phyloP scores from a whole-genome alignment of 2,888 invertebrate genomes.

The Phengaris arion region DNA sequence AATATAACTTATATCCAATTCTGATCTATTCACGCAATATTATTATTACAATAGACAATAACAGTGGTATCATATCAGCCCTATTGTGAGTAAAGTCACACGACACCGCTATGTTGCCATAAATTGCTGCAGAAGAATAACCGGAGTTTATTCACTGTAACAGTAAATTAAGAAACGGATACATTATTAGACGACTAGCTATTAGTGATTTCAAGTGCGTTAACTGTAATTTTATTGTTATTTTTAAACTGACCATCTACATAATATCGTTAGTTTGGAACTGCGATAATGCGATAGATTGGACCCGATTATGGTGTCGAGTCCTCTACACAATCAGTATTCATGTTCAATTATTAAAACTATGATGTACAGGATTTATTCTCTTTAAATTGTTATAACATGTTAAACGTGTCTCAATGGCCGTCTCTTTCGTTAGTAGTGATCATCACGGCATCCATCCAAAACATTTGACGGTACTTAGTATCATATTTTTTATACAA shows the following conservation, averaged over 20 bases:
- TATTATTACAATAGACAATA: background rate
- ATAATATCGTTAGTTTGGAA: background rate
- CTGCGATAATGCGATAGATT: too few relatives aligned
- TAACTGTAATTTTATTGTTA: slow-evolving; percentile 1
- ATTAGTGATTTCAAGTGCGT: slow-evolving; percentile 2
- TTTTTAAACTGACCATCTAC: background rate
- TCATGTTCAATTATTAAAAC: too few relatives aligned
- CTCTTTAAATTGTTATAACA: too few relatives aligned
- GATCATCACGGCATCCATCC: too few relatives aligned
- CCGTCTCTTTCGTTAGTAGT: too few relatives aligned
- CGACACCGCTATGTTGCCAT: slow-evolving; percentile 20
- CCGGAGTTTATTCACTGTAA: slow-evolving; percentile 16
- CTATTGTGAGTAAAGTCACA: slow-evolving; percentile 1
- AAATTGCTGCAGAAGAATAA: slow-evolving; percentile 1
- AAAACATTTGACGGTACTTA: too few relatives aligned
- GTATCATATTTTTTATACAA: too few relatives aligned
- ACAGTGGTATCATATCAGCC: slow-evolving; percentile 11
- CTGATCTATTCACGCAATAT: background rate
- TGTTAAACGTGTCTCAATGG: too few relatives aligned
- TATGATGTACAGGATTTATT: too few relatives aligned
- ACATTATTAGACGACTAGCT: background rate
- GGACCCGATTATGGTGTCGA: too few relatives aligned
- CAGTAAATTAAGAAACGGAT: slow-evolving; percentile 23
- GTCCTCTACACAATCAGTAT: too few relatives aligned
- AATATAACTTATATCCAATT: background rate